Percentiles rank a stretch among this genome's conserved stretches.
phyloP scores from a whole-genome alignment of 2,888 invertebrate genomes.

The Eupithecia tripunctaria region DNA sequence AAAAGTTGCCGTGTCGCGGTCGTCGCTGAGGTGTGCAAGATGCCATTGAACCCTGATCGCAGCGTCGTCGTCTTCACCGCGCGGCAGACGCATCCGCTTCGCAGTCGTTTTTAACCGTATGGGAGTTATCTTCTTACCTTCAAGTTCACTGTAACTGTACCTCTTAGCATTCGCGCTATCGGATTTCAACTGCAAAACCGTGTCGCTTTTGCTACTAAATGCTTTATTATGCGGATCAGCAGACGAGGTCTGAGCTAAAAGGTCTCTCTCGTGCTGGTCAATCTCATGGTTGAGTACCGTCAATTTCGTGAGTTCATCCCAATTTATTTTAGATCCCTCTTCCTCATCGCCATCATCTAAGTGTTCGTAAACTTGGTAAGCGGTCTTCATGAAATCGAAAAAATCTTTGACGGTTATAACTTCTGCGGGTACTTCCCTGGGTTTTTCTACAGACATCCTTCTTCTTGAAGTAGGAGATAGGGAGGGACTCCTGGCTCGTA shows the following conservation, averaged over 20 bases:
- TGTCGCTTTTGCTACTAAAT: constrained; percentile 73
- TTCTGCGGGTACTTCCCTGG: constrained; percentile 72
- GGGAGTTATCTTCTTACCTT: constrained; percentile 55
- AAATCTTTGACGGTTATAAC: constrained; percentile 88
- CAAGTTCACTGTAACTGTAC: constrained; percentile 74
- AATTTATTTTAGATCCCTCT: constrained; percentile 75
- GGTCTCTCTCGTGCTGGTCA: constrained; percentile 76
- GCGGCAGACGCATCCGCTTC: too few relatives aligned
- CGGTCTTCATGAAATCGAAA: constrained; percentile 89
- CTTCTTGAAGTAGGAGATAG: constrained; percentile 56
- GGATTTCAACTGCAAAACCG: constrained; percentile 61
- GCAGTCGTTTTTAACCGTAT: too few relatives aligned
- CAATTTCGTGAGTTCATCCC: constrained; percentile 81
- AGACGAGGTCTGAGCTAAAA: constrained; percentile 66
- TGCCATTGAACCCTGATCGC: too few relatives aligned
- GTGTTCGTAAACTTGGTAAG: constrained; percentile 87
- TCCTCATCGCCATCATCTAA: constrained; percentile 76
- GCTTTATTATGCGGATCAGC: constrained; percentile 56
- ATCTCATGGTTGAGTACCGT: constrained; percentile 80
- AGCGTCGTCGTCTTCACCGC: too few relatives aligned
- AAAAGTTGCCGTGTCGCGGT: too few relatives aligned
- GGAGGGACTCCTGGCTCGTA: constrained; percentile 58
- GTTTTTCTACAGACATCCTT: constrained; percentile 56
- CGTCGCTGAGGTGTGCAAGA: too few relatives aligned
- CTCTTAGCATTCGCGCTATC: constrained; percentile 65